Conservation (phyloP, 2,113 vertebrate genomes). For the Acrocephalus arundinaceus region DNA sequence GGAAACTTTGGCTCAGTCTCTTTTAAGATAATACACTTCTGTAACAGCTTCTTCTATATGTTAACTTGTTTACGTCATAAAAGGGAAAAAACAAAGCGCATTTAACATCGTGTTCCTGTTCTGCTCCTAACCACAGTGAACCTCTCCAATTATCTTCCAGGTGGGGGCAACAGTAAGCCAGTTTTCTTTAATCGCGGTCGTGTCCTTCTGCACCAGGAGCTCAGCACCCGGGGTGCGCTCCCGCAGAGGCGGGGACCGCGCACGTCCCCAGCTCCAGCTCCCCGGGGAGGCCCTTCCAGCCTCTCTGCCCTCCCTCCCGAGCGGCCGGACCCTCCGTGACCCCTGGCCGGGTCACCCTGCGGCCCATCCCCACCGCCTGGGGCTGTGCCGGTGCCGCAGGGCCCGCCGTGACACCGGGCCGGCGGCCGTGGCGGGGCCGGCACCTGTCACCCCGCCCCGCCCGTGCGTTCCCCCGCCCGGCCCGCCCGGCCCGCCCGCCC, state of each 20-base stretch:
- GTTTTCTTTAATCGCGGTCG: background rate
- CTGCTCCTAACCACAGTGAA: background rate
- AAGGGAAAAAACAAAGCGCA: background rate
- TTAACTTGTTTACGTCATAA: background rate
- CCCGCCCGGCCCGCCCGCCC: too few relatives aligned
- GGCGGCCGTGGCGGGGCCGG: background rate
- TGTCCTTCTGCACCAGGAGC: background rate
- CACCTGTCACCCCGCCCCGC: background rate
- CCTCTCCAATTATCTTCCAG: conserved; percentile 69
- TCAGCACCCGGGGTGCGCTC: background rate
- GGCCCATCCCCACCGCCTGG: background rate
- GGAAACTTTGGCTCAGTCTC: conserved; percentile 33
- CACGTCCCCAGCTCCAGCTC: background rate
- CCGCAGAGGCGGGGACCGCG: background rate
- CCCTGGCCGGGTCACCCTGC: background rate
- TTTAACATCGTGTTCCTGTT: background rate
- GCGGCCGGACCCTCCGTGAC: background rate
- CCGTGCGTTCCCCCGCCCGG: background rate
- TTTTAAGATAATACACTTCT: background rate
- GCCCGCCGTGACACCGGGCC: background rate
- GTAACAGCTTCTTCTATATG: background rate
- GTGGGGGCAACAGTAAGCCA: conserved; percentile 74
- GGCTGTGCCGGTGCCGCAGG: background rate
- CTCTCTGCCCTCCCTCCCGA: background rate
- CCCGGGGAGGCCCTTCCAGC: background rate